Conservation (phyloP, 2,797 vertebrate genomes). For the Poecile montanus region DNA sequence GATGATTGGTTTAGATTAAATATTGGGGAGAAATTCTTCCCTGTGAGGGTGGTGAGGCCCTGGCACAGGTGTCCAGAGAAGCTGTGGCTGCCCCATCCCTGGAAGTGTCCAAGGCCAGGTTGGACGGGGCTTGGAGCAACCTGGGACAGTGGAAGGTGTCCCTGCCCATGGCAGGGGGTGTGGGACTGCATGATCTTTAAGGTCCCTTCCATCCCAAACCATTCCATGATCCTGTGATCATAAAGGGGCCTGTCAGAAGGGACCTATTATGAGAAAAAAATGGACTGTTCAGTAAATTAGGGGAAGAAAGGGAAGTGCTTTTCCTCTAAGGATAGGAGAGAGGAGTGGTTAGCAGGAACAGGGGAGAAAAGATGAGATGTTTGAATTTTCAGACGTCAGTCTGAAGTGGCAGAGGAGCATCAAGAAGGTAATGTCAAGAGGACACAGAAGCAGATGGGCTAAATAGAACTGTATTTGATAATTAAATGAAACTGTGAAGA, state of each 20-base stretch:
- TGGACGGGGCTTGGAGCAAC: rapidly evolving
- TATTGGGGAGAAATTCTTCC: not conserved
- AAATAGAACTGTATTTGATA: not conserved
- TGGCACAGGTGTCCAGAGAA: not conserved
- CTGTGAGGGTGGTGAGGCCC: rapidly evolving
- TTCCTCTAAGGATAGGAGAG: not conserved
- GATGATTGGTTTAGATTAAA: not conserved
- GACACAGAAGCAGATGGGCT: not conserved
- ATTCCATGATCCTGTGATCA: not conserved
- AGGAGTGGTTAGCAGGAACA: not conserved
- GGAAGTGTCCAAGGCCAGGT: not conserved
- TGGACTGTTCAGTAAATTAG: not conserved
- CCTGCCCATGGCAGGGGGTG: not conserved
- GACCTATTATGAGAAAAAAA: not conserved
- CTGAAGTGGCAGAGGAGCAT: not conserved
- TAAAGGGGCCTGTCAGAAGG: not conserved
- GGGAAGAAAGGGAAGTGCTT: not conserved
- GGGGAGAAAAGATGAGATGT: not conserved
- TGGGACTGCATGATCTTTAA: not conserved
- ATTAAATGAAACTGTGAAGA: not conserved
- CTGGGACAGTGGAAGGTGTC: rapidly evolving
- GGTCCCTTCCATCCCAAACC: not conserved
- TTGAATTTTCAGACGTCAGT: not conserved
- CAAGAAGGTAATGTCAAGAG: not conserved
- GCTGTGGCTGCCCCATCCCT: not conserved